These are phyloP conservation scores for Drosophila pruinosa DNA, from an alignment of 1,140 invertebrate genomes.

Conservation along the genomic window DNA sequence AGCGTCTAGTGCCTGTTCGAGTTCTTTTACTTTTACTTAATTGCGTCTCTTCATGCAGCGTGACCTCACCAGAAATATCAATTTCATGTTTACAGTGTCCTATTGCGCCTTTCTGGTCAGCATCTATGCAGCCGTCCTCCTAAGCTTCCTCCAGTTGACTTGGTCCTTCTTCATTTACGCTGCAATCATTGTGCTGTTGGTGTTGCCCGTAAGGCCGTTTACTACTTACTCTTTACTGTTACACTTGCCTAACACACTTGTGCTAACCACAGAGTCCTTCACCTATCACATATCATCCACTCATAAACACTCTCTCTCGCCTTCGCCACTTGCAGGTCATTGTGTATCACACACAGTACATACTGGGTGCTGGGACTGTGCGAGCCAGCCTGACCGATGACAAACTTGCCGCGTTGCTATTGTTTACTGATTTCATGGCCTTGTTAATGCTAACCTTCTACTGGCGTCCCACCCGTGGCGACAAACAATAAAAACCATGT, in stretches of 20 bases:
- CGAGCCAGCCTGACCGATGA: constrained; percentile 40
- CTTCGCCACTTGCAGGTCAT: constrained; percentile 59
- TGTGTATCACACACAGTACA: constrained; percentile 63
- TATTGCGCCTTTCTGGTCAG: constrained; percentile 24
- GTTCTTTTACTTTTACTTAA: neutral
- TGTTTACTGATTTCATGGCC: constrained; percentile 59
- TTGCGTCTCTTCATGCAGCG: constrained; percentile 4
- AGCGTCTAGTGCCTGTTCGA: neutral
- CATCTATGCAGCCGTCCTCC: constrained; percentile 30
- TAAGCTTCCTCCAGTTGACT: neutral
- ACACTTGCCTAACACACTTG: constrained; percentile 6
- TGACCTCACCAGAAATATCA: constrained; percentile 38
- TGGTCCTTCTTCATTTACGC: constrained; percentile 43
- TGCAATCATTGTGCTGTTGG: constrained; percentile 7
- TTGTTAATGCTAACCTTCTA: constrained; percentile 57
- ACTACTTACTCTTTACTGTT: constrained; percentile 6
- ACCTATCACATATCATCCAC: constrained; percentile 8
- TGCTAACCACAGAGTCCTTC: constrained; percentile 11
- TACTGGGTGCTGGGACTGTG: constrained; percentile 32
- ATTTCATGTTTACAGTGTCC: constrained; percentile 12
- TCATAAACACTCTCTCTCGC: neutral
- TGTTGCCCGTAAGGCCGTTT: constrained; percentile 47
- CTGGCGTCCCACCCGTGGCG: constrained; percentile 38
- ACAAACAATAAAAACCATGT: constrained; percentile 38
- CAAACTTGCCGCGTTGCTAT: constrained; percentile 51